A percentile compares a stretch with the other conserved stretches of the same genome.
Conservation (phyloP, 2,797 vertebrate genomes). For the Sebastes taczanowskii region DNA sequence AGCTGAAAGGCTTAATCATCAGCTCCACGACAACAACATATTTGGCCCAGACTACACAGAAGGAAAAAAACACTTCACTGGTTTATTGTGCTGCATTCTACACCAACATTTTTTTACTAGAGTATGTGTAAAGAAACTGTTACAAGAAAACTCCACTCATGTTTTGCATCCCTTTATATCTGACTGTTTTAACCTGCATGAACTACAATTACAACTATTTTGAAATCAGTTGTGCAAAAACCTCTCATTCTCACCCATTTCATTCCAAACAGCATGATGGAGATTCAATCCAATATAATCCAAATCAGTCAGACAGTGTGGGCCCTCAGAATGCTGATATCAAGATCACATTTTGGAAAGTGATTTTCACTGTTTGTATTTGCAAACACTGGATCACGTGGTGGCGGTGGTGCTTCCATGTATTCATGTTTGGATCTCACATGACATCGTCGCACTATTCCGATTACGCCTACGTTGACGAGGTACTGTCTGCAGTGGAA, state of each 20-base stretch:
- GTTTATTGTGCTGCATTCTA: neutral
- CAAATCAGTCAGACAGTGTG: neutral
- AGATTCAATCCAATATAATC: neutral
- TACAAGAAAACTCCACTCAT: neutral
- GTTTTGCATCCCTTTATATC: neutral
- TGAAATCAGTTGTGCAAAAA: neutral
- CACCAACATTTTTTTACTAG: neutral
- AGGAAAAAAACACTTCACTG: neutral
- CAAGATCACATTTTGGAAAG: neutral
- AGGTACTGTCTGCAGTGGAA: too few relatives aligned
- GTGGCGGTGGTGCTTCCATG: neutral
- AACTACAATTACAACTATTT: slow-evolving; percentile 19
- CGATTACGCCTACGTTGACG: too few relatives aligned
- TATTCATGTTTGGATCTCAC: neutral
- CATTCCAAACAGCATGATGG: neutral
- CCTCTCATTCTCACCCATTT: neutral
- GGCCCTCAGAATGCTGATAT: neutral
- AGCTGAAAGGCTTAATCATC: neutral
- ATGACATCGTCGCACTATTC: too few relatives aligned
- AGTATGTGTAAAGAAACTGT: neutral
- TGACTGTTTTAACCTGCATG: neutral
- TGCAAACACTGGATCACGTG: neutral
- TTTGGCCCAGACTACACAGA: neutral
- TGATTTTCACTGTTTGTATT: neutral
- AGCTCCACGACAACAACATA: neutral